Percentiles rank a stretch among this genome's conserved stretches.
Conservation (phyloP, 2,888 invertebrate genomes). For the Aphelenchoides bicaudatus region DNA sequence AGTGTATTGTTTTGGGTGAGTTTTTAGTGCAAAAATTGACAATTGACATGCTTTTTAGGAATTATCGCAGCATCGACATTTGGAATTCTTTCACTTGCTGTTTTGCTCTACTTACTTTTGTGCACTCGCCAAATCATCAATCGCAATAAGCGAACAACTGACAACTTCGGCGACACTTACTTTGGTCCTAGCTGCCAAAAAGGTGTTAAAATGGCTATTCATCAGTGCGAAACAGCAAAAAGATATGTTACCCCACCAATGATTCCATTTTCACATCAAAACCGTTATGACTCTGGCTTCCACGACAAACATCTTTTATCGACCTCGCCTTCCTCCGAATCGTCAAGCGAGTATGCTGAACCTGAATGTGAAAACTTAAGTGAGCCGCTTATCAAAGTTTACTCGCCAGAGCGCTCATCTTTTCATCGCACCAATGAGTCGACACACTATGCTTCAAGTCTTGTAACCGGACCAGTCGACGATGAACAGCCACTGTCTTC, state of each 20-base stretch:
- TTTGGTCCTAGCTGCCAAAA: not conserved
- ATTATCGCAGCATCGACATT: conserved; percentile 22
- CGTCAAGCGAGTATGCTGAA: conserved; percentile 49
- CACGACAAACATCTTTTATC: not conserved
- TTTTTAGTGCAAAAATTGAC: not conserved
- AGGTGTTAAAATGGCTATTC: too few species aligned
- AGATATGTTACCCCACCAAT: not conserved
- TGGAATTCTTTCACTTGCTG: conserved; percentile 18
- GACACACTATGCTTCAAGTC: not conserved
- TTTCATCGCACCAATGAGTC: not conserved
- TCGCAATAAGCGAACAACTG: conserved; percentile 1
- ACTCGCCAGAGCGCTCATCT: too few species aligned
- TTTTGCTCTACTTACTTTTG: conserved; percentile 13
- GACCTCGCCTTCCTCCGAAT: conserved; percentile 6
- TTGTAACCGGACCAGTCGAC: not conserved
- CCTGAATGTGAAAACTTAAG: conserved; percentile 35
- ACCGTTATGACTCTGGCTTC: not conserved
- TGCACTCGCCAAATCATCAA: not conserved
- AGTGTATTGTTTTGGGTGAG: conserved; percentile 3
- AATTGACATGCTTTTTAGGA: too few species aligned
- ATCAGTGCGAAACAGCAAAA: too few species aligned
- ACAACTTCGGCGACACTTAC: too few species aligned
- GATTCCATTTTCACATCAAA: too few species aligned
- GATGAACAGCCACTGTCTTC: conserved; percentile 11
- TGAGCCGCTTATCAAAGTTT: conserved; percentile 16